Evolutionary conservation across 2,888 invertebrate species (phyloP), one percentile per base, ranked within the genome.

Genomic region (Mythimna vitellina): DNA sequence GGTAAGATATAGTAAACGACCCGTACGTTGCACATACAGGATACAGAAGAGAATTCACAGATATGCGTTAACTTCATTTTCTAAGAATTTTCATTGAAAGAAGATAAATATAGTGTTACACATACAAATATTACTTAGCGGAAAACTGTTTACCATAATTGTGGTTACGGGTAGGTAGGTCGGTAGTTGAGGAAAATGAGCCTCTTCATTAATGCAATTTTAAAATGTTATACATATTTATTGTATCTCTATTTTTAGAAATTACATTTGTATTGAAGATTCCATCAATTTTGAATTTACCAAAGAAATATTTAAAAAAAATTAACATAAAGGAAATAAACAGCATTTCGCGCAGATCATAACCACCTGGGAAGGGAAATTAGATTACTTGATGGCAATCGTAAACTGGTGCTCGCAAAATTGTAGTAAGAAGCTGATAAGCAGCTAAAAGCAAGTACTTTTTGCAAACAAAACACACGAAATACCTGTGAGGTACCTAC

Each of bases 361-460:
- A 61, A 61, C 51, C 72, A 76, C 70, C 66, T 70, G 60, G 51
- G 68, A 71, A 79, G 79, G 82, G 76, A 79, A 82, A 82, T 79
- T 71, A 71, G 70, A 77, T 71, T 71, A 65, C 51, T 75, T 71
- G 65, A 80, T 70, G 65, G 67, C 60, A 49, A 49, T 73, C 75
- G 65, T 77, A 84, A 75, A 73, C 77, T 62, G 70, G 51, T 53
- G 49, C 54, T 65, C 57, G 63, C 76, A 71, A 68, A 75, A 70
- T 73, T 79, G 56, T 69, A 38, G 73, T 75, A 73, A 82, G 51
- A 62, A 25, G n/a, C 62, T 46, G 49, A 25, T 54, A 65, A 29
- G 56, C 65, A 46, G n/a, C 17, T 46, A 46, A 46, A 46, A 46
- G 12, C 8, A 17, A 46, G 42, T 46, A 57, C 32, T 65, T 35